These are phyloP conservation scores for Macrophya annulata DNA, from an alignment of 2,888 invertebrate genomes.

Conservation along the genomic window DNA sequence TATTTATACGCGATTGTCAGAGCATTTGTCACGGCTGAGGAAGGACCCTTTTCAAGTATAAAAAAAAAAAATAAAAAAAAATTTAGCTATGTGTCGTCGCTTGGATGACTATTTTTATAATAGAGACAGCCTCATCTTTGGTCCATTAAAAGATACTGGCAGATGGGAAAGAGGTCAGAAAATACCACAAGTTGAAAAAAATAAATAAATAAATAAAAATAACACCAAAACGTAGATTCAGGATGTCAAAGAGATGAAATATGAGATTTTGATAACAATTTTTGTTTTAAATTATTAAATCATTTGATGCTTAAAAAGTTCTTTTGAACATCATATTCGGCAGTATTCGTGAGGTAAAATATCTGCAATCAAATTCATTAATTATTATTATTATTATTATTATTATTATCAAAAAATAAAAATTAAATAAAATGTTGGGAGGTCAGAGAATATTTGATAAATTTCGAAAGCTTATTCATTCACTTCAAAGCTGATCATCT, in stretches of 20 bases:
- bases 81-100: slow-evolving; percentile 11
- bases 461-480: background rate
- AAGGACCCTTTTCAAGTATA: slow-evolving; percentile 38
- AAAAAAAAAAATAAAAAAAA: slow-evolving; percentile 16
- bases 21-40: slow-evolving; percentile 69
- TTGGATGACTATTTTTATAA: background rate
- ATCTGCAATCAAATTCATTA: background rate
- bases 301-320: background rate
- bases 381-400: background rate
- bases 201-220: background rate
- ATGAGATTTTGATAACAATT: background rate
- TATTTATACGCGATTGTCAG: slow-evolving; percentile 65
- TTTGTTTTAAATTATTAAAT: background rate
- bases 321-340: background rate
- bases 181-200: background rate
- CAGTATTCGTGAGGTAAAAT: background rate
- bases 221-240: background rate
- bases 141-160: slow-evolving; percentile 43
- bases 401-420: background rate
- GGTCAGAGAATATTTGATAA: background rate
- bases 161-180: slow-evolving; percentile 9
- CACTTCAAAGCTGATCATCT: slow-evolving; percentile 28
- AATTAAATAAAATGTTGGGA: too few relatives aligned
- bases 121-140: slow-evolving; percentile 45
- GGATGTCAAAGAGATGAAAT: background rate